These are phyloP conservation scores for Lepus oiostolus DNA, from an alignment of 2,797 vertebrate species.

Conservation along the genomic window DNA sequence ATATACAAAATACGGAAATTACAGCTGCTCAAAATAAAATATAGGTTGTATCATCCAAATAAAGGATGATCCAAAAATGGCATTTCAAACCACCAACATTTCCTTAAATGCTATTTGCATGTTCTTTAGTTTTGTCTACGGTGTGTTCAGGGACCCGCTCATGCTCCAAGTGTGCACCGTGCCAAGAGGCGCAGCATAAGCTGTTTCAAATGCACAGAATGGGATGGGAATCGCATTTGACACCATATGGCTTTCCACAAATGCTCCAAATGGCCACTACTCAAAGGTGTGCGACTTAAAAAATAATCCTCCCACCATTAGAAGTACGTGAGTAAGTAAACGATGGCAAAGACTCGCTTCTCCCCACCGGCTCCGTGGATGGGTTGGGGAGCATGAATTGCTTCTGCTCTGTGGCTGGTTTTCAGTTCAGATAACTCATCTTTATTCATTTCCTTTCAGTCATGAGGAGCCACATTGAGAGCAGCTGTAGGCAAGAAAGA, in stretches of 20 bases:
- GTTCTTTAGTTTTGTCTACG: constrained; percentile 45
- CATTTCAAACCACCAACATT: constrained; percentile 50
- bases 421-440: constrained; percentile 88
- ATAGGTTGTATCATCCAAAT: constrained; percentile 55
- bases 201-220: constrained; percentile 63
- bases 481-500: constrained; percentile 86
- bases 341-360: constrained; percentile 28
- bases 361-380: constrained; percentile 30
- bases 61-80: constrained; percentile 37
- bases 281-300: constrained; percentile 64
- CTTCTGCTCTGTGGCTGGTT: constrained; percentile 77
- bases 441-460: constrained; percentile 90
- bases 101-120: constrained; percentile 50
- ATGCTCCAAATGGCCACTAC: constrained; percentile 63
- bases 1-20: constrained; percentile 75
- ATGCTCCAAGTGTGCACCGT: neutral
- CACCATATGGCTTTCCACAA: constrained; percentile 67
- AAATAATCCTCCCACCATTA: constrained; percentile 65
- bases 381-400: constrained; percentile 48
- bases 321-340: constrained; percentile 78
- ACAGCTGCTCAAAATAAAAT: constrained; percentile 72
- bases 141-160: constrained; percentile 5
- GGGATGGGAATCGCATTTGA: constrained; percentile 69
- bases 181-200: constrained; percentile 60
- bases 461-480: constrained; percentile 85